Conservation (phyloP, 2,797 vertebrate genomes). For the Lates japonicus region DNA sequence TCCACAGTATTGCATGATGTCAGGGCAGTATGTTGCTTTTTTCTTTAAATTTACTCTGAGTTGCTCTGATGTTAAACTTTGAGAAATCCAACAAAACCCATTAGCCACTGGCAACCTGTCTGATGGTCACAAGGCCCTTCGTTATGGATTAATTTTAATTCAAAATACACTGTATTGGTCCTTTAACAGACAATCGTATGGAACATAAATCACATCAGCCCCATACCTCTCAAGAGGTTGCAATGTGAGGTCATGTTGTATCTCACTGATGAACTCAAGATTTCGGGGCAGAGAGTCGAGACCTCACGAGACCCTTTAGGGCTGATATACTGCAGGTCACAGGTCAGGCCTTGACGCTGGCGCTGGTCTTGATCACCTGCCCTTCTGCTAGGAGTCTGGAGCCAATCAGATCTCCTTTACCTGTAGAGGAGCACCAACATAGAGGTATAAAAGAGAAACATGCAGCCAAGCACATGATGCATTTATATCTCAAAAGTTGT, state of each 20-base stretch:
- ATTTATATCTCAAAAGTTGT: background rate
- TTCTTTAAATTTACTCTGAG: too few species aligned
- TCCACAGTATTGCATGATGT: background rate
- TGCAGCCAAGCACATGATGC: background rate
- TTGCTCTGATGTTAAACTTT: background rate
- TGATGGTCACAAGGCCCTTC: conserved; percentile 1
- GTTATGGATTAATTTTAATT: background rate
- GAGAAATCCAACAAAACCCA: background rate
- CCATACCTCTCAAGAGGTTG: conserved; percentile 90
- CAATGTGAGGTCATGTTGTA: conserved; percentile 93
- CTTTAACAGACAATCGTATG: background rate
- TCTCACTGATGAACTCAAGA: conserved; percentile 91
- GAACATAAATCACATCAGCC: conserved; percentile 74
- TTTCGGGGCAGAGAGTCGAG: conserved; percentile 91
- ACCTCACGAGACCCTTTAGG: conserved; percentile 91
- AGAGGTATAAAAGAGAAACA: background rate
- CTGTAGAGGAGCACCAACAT: conserved; percentile 63
- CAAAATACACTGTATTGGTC: background rate
- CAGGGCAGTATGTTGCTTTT: too few species aligned
- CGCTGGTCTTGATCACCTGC: conserved; percentile 92
- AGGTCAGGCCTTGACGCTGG: conserved; percentile 93
- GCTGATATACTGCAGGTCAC: conserved; percentile 93
- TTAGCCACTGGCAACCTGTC: background rate
- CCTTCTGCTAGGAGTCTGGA: conserved; percentile 90
- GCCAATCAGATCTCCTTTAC: conserved; percentile 93